These are phyloP conservation scores for Scarus forsteni DNA, from an alignment of 2,797 vertebrate genomes.

Conservation along the genomic window DNA sequence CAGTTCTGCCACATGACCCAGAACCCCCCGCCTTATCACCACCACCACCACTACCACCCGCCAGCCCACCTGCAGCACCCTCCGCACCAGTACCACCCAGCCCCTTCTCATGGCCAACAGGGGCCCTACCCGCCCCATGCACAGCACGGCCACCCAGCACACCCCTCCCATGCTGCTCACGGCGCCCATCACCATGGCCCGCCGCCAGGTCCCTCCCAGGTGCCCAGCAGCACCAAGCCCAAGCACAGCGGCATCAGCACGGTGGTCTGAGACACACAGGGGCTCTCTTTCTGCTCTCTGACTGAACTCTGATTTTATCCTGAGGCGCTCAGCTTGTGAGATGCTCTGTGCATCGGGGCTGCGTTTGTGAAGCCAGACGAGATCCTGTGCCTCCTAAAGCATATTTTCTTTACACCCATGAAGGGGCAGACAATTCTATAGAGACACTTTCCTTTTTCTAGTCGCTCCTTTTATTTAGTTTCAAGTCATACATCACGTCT, in stretches of 20 bases:
- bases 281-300: constrained; percentile 23
- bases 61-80: constrained; percentile 90
- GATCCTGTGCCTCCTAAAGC: constrained; percentile 58
- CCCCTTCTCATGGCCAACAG: constrained; percentile 80
- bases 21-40: constrained; percentile 94
- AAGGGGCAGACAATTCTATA: constrained; percentile 26
- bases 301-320: constrained; percentile 67
- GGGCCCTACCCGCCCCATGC: constrained; percentile 76
- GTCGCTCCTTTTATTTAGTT: constrained; percentile 41
- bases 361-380: constrained; percentile 41
- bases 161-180: constrained; percentile 84
- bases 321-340: constrained; percentile 62
- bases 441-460: constrained; percentile 23
- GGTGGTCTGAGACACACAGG: constrained; percentile 86
- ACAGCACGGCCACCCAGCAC: constrained; percentile 83
- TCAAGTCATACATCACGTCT: constrained; percentile 38
- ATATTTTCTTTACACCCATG: constrained; percentile 23
- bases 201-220: constrained; percentile 67
- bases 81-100: constrained; percentile 83
- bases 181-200: constrained; percentile 72
- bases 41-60: constrained; percentile 95
- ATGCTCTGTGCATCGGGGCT: constrained; percentile 75
- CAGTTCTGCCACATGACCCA: constrained; percentile 91
- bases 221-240: constrained; percentile 87
- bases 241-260: constrained; percentile 99